These are phyloP conservation scores for Nebria ingens DNA, from an alignment of 1,140 invertebrate species.

Conservation along the genomic window DNA sequence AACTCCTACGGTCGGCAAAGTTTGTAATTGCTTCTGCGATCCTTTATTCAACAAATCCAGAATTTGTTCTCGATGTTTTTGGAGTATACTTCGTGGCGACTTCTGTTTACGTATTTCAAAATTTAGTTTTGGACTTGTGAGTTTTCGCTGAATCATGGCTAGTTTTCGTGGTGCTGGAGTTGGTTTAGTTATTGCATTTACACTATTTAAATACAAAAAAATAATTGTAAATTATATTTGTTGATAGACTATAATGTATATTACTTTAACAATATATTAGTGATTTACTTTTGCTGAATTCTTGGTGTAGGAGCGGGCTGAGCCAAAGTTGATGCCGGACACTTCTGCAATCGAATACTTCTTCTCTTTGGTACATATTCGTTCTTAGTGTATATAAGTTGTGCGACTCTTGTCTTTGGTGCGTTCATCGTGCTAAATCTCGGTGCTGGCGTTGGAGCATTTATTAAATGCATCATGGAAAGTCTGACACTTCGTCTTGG, in stretches of 20 bases:
- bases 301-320: too few species aligned
- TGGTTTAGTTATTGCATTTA: background rate
- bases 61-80: slow-evolving; percentile 16
- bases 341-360: too few species aligned
- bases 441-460: background rate
- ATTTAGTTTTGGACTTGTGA: background rate
- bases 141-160: background rate
- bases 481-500: background rate
- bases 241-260: background rate
- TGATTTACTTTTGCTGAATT: too few species aligned
- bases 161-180: background rate
- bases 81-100: background rate
- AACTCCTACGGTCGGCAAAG: slow-evolving; percentile 20
- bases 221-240: background rate
- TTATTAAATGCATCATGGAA: background rate
- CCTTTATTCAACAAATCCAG: slow-evolving; percentile 20
- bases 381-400: too few species aligned
- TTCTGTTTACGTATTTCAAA: background rate
- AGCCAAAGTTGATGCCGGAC: too few species aligned
- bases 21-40: slow-evolving; percentile 16
- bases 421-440: too few species aligned
- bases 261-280: too few species aligned
- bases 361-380: too few species aligned
- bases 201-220: background rate
- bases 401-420: too few species aligned